Evolutionary conservation across 2,888 invertebrate species (phyloP), one percentile per base, ranked within the genome.

Genomic region (Diplolepis rosae): DNA sequence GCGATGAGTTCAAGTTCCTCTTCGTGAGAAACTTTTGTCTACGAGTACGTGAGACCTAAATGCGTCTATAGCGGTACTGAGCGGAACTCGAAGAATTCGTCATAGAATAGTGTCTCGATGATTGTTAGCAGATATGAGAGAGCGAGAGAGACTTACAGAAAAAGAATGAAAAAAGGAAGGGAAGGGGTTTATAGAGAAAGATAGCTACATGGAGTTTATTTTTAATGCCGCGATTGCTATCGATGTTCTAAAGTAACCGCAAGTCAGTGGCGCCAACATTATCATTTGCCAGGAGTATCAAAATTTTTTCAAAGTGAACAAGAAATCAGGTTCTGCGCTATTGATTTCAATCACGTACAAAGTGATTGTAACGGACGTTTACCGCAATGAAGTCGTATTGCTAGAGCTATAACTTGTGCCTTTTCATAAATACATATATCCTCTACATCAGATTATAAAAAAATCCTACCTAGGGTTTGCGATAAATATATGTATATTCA

Each of bases 221-320:
- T n/a, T 79, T 80, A 78, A 77, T 70, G 72, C 73, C 67, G 74
- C 76, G 72, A 81, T 79, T 80, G 73, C 75, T 74, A 80, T 80
- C 78, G 81, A 81, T 81, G 80, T 77, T 71, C 71, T 71, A 61
- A 61, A 61, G 68, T 69, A 75, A 77, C 76, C 75, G 73, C 69
- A 65, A 52, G 18, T 35, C 72, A 75, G 27, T 71, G 77, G 71
- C 74, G 72, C 48, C 56, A 65, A 30, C 35, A 45, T 42, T 32
- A 56, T 22, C 56, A 13, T 18, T 11, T 35, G 35, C 32, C 54
- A 54, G 30, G 6, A 52, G 52, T 42, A 42, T 30, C 30, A 9
- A 9, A 54, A 11, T 50, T 35, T 56, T 27, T 22, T 15, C 45
- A 42, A 54, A 56, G 30, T 22, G 22, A 39, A 32, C 50, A 52